These are phyloP conservation scores for Aphelenchoides besseyi DNA, from an alignment of 1,140 invertebrate genomes.

Conservation along the genomic window DNA sequence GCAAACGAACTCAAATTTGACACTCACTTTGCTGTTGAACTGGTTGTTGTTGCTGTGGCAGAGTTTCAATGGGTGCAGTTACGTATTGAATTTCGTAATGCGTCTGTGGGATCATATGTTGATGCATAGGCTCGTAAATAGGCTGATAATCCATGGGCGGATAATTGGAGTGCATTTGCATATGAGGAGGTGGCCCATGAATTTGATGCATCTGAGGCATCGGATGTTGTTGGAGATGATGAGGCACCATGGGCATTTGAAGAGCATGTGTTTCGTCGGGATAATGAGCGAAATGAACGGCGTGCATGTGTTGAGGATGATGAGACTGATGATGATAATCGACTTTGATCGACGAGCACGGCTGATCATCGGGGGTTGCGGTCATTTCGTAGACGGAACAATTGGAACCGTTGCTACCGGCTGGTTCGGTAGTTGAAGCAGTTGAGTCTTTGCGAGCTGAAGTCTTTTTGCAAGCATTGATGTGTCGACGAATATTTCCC, in stretches of 20 bases:
- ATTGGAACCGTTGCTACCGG: slow-evolving; percentile 15
- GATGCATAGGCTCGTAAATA: slow-evolving; percentile 16
- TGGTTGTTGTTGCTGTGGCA: too few relatives aligned
- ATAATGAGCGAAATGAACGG: slow-evolving; percentile 3
- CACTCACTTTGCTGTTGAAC: slow-evolving; percentile 8
- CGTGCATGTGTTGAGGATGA: slow-evolving; percentile 8
- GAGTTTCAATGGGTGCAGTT: background rate
- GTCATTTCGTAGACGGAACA: background rate
- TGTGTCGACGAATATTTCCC: slow-evolving; percentile 54
- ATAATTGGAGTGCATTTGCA: background rate
- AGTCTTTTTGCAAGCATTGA: slow-evolving; percentile 43
- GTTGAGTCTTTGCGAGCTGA: slow-evolving; percentile 7
- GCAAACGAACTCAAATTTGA: background rate
- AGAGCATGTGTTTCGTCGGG: background rate
- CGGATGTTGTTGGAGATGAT: background rate
- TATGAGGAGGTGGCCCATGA: background rate
- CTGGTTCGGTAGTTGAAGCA: background rate
- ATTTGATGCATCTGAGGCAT: background rate
- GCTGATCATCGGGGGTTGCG: background rate
- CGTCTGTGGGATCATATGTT: background rate
- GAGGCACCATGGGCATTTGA: background rate
- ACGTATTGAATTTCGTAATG: slow-evolving; percentile 8
- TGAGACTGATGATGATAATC: background rate
- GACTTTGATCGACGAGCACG: slow-evolving; percentile 21
- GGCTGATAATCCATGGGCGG: slow-evolving; percentile 1